These are phyloP conservation scores for Megalops atlanticus DNA, from an alignment of 2,113 vertebrate genomes.

Conservation along the genomic window DNA sequence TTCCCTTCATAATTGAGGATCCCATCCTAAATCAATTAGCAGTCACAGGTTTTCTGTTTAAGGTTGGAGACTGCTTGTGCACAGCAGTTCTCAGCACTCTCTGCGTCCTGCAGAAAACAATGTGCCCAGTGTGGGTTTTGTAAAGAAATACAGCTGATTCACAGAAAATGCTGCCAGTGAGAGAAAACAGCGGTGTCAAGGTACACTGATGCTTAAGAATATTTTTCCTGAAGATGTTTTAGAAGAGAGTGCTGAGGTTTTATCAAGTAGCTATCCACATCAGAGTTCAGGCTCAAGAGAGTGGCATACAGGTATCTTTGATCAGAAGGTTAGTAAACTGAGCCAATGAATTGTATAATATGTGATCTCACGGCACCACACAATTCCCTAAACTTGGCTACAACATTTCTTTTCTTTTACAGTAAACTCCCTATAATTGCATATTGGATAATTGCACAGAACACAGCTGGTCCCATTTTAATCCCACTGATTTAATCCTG, in stretches of 20 bases:
- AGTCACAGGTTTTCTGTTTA: constrained; percentile 19
- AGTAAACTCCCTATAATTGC: background rate
- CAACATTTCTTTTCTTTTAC: background rate
- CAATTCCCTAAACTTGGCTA: background rate
- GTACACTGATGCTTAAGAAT: background rate
- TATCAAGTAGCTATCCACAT: background rate
- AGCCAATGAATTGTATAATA: background rate
- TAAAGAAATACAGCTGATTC: background rate
- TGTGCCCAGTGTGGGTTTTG: background rate
- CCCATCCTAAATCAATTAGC: constrained; percentile 12
- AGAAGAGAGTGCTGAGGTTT: background rate
- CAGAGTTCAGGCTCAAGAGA: background rate
- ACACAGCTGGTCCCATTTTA: background rate
- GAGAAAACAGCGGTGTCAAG: background rate
- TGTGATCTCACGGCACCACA: background rate
- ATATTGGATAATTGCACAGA: background rate
- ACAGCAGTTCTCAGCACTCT: background rate
- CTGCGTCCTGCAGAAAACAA: background rate
- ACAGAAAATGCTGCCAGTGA: background rate
- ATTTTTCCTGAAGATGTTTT: background rate
- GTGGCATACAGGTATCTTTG: background rate
- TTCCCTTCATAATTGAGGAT: background rate
- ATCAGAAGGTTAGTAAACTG: no score
- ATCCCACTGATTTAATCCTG: background rate
- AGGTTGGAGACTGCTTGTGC: background rate